Evolutionary conservation across 1,140 invertebrate genomes (phyloP).

Genomic region (Plutomurus gul): DNA sequence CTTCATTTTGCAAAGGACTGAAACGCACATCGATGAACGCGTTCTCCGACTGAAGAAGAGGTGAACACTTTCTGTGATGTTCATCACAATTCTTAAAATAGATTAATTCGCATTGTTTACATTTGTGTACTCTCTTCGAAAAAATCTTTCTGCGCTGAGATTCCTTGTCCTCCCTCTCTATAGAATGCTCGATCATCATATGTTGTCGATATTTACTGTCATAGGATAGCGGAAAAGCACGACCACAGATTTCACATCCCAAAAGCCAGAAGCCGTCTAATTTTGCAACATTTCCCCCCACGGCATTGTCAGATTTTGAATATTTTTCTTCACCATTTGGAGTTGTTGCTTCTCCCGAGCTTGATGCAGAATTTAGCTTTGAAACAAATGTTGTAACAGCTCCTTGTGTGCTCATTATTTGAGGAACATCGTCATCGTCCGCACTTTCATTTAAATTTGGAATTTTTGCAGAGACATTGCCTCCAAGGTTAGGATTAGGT

Average conservation of each 20-base stretch:
- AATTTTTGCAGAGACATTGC: not conserved
- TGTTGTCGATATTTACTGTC: slow-evolving; percentile 28
- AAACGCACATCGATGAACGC: not conserved
- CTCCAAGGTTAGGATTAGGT: too few species aligned
- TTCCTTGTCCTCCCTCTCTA: slow-evolving; percentile 5
- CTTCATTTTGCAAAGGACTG: not conserved
- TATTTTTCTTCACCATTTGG: not conserved
- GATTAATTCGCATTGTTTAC: slow-evolving; percentile 8
- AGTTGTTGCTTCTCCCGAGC: not conserved
- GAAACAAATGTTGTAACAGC: not conserved
- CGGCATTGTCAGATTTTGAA: not conserved
- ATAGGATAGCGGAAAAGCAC: not conserved
- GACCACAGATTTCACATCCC: not conserved
- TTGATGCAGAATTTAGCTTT: not conserved
- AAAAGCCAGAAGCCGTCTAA: not conserved
- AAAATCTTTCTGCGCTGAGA: not conserved
- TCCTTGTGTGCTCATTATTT: not conserved
- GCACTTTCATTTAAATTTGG: not conserved
- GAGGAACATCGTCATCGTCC: not conserved
- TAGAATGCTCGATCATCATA: slow-evolving; percentile 31
- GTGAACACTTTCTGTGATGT: slow-evolving; percentile 2
- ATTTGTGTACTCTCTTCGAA: slow-evolving; percentile 5
- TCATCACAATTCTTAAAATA: slow-evolving; percentile 2
- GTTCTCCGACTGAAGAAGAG: not conserved
- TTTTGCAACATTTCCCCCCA: not conserved